Conservation (phyloP, 2,888 invertebrate genomes). For the Acanthacorydalis orientalis region DNA sequence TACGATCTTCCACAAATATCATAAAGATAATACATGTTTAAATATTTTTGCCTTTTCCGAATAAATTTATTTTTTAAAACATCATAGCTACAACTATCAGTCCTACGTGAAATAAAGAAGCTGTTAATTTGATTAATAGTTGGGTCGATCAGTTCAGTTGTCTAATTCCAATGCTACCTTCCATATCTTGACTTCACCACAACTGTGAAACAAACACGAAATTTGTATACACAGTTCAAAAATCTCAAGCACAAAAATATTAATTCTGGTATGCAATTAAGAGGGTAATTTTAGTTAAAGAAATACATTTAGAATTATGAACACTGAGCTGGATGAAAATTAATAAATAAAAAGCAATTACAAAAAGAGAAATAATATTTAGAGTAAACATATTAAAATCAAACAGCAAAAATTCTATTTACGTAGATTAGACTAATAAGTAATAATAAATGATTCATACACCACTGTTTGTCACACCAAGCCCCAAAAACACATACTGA, state of each 20-base stretch:
- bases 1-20: no score
- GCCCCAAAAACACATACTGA: not conserved
- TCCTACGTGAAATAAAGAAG: not conserved
- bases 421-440: not conserved
- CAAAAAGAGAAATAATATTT: not conserved
- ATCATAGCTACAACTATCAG: no score
- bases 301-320: constrained; percentile 3
- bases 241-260: no score
- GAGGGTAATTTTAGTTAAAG: not conserved
- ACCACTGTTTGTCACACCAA: not conserved
- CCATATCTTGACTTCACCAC: constrained; percentile 57
- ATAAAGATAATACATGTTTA: no score
- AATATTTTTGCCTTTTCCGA: no score
- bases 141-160: not conserved
- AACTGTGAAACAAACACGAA: constrained; percentile 35
- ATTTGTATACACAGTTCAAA: not conserved
- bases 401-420: not conserved
- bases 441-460: not conserved
- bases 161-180: constrained; percentile 1
- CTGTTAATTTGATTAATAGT: not conserved
- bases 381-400: not conserved
- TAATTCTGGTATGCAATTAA: not conserved
- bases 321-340: not conserved
- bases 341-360: not conserved
- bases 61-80: no score